Evolutionary conservation across 2,797 vertebrate genomes (phyloP).

Genomic region (Fundulus diaphanus): DNA sequence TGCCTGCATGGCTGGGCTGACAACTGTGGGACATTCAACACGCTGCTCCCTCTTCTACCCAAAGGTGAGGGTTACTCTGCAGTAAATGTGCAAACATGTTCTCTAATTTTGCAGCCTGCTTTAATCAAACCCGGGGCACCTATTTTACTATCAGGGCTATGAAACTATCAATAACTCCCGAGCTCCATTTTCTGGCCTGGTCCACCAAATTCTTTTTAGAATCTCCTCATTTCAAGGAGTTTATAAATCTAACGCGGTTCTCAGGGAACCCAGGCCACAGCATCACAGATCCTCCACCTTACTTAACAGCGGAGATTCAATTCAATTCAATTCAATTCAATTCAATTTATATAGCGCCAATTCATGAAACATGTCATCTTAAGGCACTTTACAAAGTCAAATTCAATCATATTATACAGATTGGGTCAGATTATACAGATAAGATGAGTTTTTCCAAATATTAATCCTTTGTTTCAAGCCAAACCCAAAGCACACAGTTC

Average conservation of each 20-base stretch:
- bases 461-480: neutral
- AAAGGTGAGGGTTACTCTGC: slow-evolving; percentile 63
- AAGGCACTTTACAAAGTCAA: too few species aligned
- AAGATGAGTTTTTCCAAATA: neutral
- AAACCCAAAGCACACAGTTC: neutral
- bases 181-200: neutral
- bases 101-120: neutral
- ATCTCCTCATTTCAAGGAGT: neutral
- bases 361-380: too few species aligned
- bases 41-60: slow-evolving; percentile 82
- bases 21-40: slow-evolving; percentile 83
- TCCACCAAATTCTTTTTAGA: neutral
- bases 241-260: neutral
- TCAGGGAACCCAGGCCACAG: neutral
- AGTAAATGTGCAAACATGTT: neutral
- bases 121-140: neutral
- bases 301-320: neutral
- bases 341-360: too few species aligned
- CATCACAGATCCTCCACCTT: neutral
- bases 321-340: too few species aligned
- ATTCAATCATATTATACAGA: too few species aligned
- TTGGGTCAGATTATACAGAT: too few species aligned
- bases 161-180: neutral
- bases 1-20: slow-evolving; percentile 87
- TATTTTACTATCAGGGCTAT: too few species aligned